Base-by-base conservation (phyloP, 1,140 invertebrate species). In the Apocrypta bakeri region DNA sequence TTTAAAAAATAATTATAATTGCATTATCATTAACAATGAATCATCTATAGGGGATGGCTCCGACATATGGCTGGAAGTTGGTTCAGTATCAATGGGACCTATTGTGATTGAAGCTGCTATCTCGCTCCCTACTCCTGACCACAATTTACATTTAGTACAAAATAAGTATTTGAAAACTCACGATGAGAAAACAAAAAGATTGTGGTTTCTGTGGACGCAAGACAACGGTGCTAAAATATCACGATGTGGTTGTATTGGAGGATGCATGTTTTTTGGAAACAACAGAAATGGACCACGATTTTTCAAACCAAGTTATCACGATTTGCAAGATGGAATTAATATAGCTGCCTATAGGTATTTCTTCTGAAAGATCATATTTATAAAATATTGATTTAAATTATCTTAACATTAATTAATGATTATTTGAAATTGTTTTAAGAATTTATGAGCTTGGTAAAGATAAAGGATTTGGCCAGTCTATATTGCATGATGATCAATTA, bases 201-300 rank as follows among this genome's bases (percentile, higher is more conserved):
- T 99, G 11, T 98, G 98, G 97, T 99, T 99, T 89, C 91, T 99
- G 1, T 99, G 98, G 98, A 94, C 95, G 0, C 93, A 93, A 84
- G 95, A 96, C 87, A 91, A 87, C 77, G 92, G 93, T 9, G 92
- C 94, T 84, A 91, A 93, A 42, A 87, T 93, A 9, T 93, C 94
- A n/a, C 96, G 96, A 85, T 99, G 99, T 91, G 98, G 98, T 0
- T 99, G 99, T 92, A 96, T 97, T 64, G 98, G 98, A 2, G 98
- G 98, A 0, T 99, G 97, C 89, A 92, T 93, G 21, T 99, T 99
- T 92, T 99, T 99, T 90, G 98, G 98, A 6, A 95, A 93, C 68
- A 98, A 98, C 89, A 93, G 93, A 86, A 98, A 98, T 90, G 98
- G 98, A 0, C 90, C 94, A 25, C 95, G 94, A 85, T 98, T 99